These are phyloP conservation scores for Hippocampus barbouri DNA, from an alignment of 2,113 vertebrate species.

Conservation along the genomic window DNA sequence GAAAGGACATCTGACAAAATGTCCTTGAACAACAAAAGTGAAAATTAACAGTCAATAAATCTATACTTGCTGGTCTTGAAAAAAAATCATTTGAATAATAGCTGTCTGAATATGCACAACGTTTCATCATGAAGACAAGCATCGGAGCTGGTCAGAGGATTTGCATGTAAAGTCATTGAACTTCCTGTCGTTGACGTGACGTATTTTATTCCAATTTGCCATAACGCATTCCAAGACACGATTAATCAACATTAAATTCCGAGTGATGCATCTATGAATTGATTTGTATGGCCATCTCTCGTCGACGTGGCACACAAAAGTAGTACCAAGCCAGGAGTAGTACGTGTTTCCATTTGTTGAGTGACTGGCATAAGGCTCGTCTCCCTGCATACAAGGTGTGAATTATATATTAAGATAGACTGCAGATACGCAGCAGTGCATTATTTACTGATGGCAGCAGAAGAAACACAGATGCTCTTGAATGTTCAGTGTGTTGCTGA, in stretches of 20 bases:
- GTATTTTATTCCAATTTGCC: not conserved
- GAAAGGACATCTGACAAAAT: not conserved
- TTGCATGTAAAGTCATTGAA: not conserved
- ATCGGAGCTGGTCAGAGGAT: not conserved
- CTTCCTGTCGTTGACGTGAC: not conserved
- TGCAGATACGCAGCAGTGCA: constrained; percentile 50
- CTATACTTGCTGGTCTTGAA: not conserved
- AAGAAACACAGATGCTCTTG: constrained; percentile 33
- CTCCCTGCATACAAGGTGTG: constrained; percentile 35
- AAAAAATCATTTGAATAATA: not conserved
- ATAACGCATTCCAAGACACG: not conserved
- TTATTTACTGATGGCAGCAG: constrained; percentile 46
- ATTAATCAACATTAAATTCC: not conserved
- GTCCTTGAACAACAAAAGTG: not conserved
- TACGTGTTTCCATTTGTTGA: not conserved
- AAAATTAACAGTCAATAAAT: not conserved
- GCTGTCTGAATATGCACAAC: not conserved
- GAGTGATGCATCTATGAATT: not conserved
- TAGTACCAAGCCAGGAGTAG: constrained; percentile 9
- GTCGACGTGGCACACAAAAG: not conserved
- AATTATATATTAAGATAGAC: constrained; percentile 45
- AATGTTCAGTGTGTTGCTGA: constrained; percentile 21
- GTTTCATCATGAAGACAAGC: not conserved
- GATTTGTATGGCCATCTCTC: not conserved
- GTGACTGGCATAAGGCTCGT: constrained; percentile 19